These are phyloP conservation scores for Tragelaphus eurycerus DNA, from an alignment of 2,797 vertebrate genomes.

Conservation along the genomic window DNA sequence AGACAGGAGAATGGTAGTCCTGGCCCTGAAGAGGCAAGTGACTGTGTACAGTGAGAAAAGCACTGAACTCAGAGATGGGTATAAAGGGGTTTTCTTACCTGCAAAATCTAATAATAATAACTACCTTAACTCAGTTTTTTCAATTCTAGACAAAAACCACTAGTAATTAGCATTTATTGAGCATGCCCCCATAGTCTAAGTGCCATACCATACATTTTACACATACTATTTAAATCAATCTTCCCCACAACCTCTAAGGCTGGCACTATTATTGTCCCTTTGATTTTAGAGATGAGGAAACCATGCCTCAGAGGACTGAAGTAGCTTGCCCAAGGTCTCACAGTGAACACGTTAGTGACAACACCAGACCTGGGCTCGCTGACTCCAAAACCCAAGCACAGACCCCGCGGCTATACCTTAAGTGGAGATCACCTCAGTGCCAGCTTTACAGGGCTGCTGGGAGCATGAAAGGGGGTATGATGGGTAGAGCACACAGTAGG, in stretches of 20 bases:
- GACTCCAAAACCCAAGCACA: neutral
- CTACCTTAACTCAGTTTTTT: neutral
- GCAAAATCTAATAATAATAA: neutral
- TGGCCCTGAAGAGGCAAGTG: neutral
- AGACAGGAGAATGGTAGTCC: neutral
- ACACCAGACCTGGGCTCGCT: rapidly evolving
- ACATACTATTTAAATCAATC: neutral
- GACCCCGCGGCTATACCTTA: too few relatives aligned
- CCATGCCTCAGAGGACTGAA: neutral
- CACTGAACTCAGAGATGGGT: neutral
- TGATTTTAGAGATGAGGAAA: neutral
- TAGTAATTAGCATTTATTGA: neutral
- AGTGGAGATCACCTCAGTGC: rapidly evolving
- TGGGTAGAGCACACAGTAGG: rapidly evolving
- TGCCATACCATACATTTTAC: neutral
- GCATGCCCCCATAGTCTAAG: neutral
- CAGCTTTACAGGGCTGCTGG: neutral
- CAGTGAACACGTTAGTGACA: neutral
- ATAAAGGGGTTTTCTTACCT: neutral
- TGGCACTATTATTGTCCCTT: neutral
- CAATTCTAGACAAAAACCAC: neutral
- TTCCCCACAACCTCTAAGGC: neutral
- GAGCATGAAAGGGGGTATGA: neutral
- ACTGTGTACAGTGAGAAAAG: neutral
- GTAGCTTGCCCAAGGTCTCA: neutral